Percentiles rank a stretch among this genome's conserved stretches.
Conservation (phyloP, 2,888 invertebrate genomes). For the Eucera pruinosa region DNA sequence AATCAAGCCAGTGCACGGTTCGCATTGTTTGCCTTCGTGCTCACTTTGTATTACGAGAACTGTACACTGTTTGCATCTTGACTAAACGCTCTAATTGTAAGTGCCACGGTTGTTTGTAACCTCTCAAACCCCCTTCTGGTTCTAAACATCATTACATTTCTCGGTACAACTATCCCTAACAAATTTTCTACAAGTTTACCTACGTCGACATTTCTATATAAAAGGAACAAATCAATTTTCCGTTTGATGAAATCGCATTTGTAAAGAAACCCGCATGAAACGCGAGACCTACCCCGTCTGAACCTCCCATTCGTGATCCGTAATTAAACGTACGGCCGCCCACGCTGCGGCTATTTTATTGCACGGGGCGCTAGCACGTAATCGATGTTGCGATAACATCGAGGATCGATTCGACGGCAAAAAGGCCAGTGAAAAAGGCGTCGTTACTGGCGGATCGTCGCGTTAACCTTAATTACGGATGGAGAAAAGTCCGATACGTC, state of each 20-base stretch:
- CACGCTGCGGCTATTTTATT: conserved; percentile 25
- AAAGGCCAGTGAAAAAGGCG: conserved; percentile 22
- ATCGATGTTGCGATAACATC: conserved; percentile 43
- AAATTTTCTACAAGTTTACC: neutral
- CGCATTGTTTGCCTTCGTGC: conserved; percentile 25
- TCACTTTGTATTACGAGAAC: conserved; percentile 17
- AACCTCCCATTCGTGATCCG: conserved; percentile 16
- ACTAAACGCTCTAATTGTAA: conserved; percentile 40
- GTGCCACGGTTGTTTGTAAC: neutral
- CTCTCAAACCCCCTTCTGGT: neutral
- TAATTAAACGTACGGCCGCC: conserved; percentile 23
- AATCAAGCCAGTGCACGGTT: conserved; percentile 26
- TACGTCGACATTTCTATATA: neutral
- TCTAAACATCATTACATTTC: neutral
- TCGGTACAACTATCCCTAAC: too few species aligned
- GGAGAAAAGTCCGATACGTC: conserved; percentile 24
- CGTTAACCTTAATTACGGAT: conserved; percentile 65
- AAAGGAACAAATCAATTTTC: too few species aligned
- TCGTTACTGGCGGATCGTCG: conserved; percentile 49
- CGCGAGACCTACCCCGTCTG: neutral
- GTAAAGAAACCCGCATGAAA: neutral
- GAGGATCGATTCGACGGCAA: conserved; percentile 22
- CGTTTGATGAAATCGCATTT: neutral
- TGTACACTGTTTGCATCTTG: conserved; percentile 20
- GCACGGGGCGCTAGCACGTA: conserved; percentile 30